Evolutionary conservation across 2,797 vertebrate species (phyloP), one percentile per base, ranked within the genome.

Genomic region (Falco naumanni): DNA sequence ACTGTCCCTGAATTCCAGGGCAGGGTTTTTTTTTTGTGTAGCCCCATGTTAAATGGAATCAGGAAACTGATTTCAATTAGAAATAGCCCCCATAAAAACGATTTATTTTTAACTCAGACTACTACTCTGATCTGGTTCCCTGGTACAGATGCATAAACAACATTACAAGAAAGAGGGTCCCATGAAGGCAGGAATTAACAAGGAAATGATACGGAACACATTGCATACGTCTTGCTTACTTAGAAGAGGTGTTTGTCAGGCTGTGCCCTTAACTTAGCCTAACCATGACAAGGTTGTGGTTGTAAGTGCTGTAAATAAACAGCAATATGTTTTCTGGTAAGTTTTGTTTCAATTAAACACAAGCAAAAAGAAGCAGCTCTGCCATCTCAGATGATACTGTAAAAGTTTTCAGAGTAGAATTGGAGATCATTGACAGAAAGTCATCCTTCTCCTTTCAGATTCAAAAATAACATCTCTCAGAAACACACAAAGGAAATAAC

Each of bases 401-500:
- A 53, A 34, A 66, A 78, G 48, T 53, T 89, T 89, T 45, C 70
- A 83, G 51, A 94, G 70, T 18, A 66, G 29, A 88, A 54, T 87
- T 65, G 65, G 54, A 93, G 59, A 66, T 74, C 60, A 54, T 8
- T 54, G 90, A 72, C 74, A 84, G 90, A 95, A 85, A 45, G n/a
- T 79, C 74, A 65, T 89, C 71, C 78, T 90, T 91, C 66, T 68
- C 61, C 47, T 72, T 84, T 53, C 9, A 2, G 68, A 81, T 70
- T 92, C 53, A 83, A 85, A 93, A 94, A 54, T 31, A 82, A 71
- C 47, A 9, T 61, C 41, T 80, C 53, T 83, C 65, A 48, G 69
- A 95, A 92, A 74, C 68, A 87, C 78, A 85, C 45, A 70, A 85
- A 96, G 94, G 92, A 95, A 96, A 90, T 93, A 92, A 89, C 84